These are phyloP conservation scores for Latrodectus geometricus DNA, from an alignment of 1,140 invertebrate genomes.

Conservation along the genomic window DNA sequence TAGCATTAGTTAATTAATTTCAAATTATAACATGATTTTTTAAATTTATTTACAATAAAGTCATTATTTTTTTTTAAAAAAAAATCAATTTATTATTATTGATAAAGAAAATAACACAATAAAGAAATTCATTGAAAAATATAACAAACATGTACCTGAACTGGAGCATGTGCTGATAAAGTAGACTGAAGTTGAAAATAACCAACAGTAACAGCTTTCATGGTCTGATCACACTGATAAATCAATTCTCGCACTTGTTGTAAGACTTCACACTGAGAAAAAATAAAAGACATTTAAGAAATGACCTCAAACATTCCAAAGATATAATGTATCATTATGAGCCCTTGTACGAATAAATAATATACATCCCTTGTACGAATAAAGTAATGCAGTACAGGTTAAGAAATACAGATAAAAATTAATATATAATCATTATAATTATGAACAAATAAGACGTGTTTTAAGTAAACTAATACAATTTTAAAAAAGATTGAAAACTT, in stretches of 20 bases:
- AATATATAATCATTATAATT: too few species aligned
- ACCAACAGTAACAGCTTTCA: slow-evolving; percentile 72
- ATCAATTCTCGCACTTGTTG: slow-evolving; percentile 72
- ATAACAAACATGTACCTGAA: slow-evolving; percentile 68
- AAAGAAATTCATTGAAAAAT: background rate
- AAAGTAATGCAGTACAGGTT: background rate
- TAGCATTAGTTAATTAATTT: too few species aligned
- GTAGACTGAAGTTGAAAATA: slow-evolving; percentile 74
- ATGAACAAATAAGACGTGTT: too few species aligned
- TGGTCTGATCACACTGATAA: slow-evolving; percentile 72
- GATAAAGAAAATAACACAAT: background rate
- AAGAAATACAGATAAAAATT: background rate
- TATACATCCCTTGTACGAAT: background rate
- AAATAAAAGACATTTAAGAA: background rate
- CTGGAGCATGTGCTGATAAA: slow-evolving; percentile 70
- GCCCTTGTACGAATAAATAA: background rate
- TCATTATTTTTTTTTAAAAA: too few species aligned
- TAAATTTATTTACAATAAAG: too few species aligned
- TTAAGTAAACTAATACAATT: too few species aligned
- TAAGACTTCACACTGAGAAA: slow-evolving; percentile 69
- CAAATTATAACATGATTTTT: too few species aligned
- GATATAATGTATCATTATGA: too few species aligned
- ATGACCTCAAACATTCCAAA: background rate
- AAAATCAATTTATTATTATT: background rate
- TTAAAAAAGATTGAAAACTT: too few species aligned